Evolutionary conservation across 2,113 vertebrate genomes (phyloP), one percentile per base, ranked within the genome.

Genomic region (Pollachius pollachius): DNA sequence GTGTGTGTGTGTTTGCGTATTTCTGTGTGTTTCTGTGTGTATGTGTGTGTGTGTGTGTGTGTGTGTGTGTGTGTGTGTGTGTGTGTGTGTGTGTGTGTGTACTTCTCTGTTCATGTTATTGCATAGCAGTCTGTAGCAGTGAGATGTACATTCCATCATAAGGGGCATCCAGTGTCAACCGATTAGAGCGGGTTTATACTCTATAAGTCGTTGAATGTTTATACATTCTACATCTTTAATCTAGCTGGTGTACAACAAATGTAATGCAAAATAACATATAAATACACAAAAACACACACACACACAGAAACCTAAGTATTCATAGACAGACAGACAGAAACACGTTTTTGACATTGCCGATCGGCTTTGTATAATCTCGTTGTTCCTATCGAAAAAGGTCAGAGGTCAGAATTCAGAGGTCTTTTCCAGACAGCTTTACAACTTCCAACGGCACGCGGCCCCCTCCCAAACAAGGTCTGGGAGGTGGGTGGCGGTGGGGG

Each of bases 131-230:
- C 37, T 41, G 37, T 11, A 41, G 37, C 37, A 8, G 37, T 11
- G 37, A 41, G 37, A 6, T 41, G 37, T 41, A 41, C 37, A 41
- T 52, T 23, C 21, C 68, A 80, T 82, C 83, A 87, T 88, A 83
- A 84, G 78, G 72, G 85, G 79, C 77, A 75, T 71, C 68, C 21
- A 77, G 76, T 73, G 77, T 74, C 77, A 84, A 73, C 67, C 73
- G 37, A 58, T 58, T 58, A 58, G 7, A 58, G 15, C 56, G 16
- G 82, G 77, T 84, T 88, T 88, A 88, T 70, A 80, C 77, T 81
- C 74, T 74, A 81, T 68, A 84, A 83, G 80, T 89, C 86, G 81
- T 86, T 85, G 69, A 72, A 85, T 79, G 69, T 61, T 69, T 76
- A 84, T 65, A 84, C 23, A 69, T 27, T 72, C 64, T 59, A 72